A percentile compares a stretch with the other conserved stretches of the same genome.
These are phyloP conservation scores for Trypoxylus dichotomus DNA, from an alignment of 1,140 invertebrate species.

Conservation along the genomic window DNA sequence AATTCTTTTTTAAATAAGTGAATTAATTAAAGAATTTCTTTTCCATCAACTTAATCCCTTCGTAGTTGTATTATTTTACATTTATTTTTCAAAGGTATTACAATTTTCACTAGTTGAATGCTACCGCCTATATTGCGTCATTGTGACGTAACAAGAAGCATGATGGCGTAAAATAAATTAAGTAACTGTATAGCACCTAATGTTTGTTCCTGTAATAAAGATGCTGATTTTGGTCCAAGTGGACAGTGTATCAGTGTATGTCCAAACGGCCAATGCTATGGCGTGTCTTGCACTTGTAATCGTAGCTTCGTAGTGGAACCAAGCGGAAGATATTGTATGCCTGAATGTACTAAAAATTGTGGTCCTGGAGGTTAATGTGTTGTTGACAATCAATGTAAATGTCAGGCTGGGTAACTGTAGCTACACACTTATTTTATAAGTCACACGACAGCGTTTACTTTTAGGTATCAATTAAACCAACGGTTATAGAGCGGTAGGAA, in stretches of 20 bases:
- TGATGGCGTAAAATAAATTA: too few relatives aligned
- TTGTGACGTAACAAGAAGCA: too few relatives aligned
- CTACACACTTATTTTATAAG: conserved; percentile 38
- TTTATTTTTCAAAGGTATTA: too few relatives aligned
- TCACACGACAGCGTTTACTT: conserved; percentile 21
- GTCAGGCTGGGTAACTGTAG: conserved; percentile 52
- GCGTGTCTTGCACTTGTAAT: conserved; percentile 65
- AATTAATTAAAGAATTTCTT: too few relatives aligned
- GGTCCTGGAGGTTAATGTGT: conserved; percentile 59
- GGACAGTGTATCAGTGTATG: conserved; percentile 62
- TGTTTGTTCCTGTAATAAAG: conserved; percentile 57
- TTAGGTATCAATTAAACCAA: conserved; percentile 41
- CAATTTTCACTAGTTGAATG: too few relatives aligned
- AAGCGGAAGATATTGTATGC: conserved; percentile 52
- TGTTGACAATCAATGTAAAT: conserved; percentile 56
- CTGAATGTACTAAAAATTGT: conserved; percentile 57
- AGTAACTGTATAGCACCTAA: conserved; percentile 59
- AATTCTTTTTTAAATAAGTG: too few relatives aligned
- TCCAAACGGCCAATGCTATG: conserved; percentile 61
- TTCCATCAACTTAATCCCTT: too few relatives aligned
- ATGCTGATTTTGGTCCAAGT: conserved; percentile 52
- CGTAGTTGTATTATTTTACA: too few relatives aligned
- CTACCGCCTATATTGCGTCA: too few relatives aligned
- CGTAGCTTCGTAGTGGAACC: conserved; percentile 62
- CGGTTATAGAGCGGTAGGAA: conserved; percentile 45